phyloP scores from a whole-genome alignment of 64 coral and sea anemone species.

The Astreopora myriophthalma region DNA sequence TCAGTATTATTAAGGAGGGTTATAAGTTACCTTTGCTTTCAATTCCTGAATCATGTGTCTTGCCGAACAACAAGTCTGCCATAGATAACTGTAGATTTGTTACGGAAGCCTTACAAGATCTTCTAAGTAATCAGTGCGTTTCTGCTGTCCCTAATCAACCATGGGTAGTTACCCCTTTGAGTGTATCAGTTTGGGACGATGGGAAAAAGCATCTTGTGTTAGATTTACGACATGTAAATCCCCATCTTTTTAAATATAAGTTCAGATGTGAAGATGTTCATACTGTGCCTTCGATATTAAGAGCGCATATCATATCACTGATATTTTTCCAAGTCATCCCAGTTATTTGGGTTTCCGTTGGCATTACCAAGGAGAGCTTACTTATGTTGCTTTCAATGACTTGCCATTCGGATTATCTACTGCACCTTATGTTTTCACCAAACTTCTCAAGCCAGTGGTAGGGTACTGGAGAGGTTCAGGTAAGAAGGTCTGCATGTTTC shows the following conservation, averaged over 20 bases:
- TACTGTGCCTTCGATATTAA: background rate
- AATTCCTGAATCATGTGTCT: background rate
- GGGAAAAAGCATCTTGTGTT: too few relatives aligned
- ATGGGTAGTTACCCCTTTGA: background rate
- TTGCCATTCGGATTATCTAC: too few relatives aligned
- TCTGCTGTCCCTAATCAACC: background rate
- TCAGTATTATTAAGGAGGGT: too few relatives aligned
- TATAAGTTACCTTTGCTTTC: background rate
- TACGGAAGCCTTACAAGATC: background rate
- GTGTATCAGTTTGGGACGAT: too few relatives aligned
- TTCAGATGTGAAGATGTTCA: conserved; percentile 3
- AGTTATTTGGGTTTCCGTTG: background rate
- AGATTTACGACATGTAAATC: conserved; percentile 20
- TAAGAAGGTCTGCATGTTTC: too few relatives aligned
- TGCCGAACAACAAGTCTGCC: background rate
- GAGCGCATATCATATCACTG: background rate
- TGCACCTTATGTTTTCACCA: too few relatives aligned
- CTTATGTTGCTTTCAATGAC: too few relatives aligned
- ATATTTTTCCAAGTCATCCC: background rate
- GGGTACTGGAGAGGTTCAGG: too few relatives aligned
- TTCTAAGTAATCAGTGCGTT: too few relatives aligned
- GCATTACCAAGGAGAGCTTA: background rate
- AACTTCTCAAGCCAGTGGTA: too few relatives aligned
- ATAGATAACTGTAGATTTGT: background rate
- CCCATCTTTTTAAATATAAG: background rate